phyloP scores from a whole-genome alignment of 2,888 invertebrate genomes.

The Archips xylosteana region DNA sequence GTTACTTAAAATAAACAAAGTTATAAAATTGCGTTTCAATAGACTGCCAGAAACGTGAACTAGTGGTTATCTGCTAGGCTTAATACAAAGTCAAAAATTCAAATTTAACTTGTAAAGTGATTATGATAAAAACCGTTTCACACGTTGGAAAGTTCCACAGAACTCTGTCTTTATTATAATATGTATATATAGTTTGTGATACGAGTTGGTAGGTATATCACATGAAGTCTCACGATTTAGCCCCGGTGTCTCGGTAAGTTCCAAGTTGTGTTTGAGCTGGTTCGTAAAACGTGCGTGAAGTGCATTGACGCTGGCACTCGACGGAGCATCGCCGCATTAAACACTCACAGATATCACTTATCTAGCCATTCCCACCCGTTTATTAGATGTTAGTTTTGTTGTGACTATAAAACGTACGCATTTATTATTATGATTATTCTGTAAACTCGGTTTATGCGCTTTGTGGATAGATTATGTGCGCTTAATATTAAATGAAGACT shows the following conservation, averaged over 20 bases:
- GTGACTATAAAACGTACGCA: constrained; percentile 3
- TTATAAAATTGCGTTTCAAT: not conserved
- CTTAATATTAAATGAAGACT: not conserved
- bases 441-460: constrained; percentile 15
- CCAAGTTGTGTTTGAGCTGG: constrained; percentile 20
- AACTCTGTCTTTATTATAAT: too few relatives aligned
- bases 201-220: constrained; percentile 9
- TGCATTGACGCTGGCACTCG: constrained; percentile 39
- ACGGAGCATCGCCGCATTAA: constrained; percentile 34
- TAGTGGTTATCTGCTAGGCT: not conserved
- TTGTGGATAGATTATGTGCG: constrained; percentile 1
- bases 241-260: constrained; percentile 12
- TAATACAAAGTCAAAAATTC: not conserved
- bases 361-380: constrained; percentile 25
- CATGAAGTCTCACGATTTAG: constrained; percentile 29
- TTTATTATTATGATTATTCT: constrained; percentile 20
- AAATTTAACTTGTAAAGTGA: constrained; percentile 2
- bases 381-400: constrained; percentile 19
- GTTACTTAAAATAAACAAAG: not conserved
- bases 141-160: not conserved
- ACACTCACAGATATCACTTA: constrained; percentile 26
- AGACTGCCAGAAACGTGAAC: not conserved
- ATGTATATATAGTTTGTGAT: not conserved
- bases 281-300: constrained; percentile 37
- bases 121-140: not conserved